Conservation (phyloP, 2,797 vertebrate species). For the Merluccius polli region DNA sequence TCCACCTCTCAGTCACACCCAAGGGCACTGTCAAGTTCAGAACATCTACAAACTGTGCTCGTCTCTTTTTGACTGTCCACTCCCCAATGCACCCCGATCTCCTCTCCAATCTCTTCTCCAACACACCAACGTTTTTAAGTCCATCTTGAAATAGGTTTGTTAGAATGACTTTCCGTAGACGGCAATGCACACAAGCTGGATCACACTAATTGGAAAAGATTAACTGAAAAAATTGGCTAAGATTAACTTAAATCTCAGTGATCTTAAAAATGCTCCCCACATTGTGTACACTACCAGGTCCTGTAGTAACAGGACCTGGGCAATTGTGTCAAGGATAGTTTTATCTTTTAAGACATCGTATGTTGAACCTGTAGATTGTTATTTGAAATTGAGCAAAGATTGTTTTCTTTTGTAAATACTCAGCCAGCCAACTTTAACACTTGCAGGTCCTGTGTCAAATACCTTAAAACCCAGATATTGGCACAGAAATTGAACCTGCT, state of each 20-base stretch:
- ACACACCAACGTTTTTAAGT: not conserved
- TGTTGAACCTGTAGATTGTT: not conserved
- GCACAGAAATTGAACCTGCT: conserved; percentile 24
- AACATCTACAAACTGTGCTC: not conserved
- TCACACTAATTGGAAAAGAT: not conserved
- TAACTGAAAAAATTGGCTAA: not conserved
- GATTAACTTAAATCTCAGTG: not conserved
- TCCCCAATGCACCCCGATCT: not conserved
- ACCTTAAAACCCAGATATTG: conserved; percentile 15
- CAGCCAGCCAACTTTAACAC: not conserved
- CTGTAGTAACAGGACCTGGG: not conserved
- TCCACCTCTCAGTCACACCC: conserved; percentile 39
- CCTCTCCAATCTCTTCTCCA: conserved; percentile 32
- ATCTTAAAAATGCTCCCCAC: not conserved
- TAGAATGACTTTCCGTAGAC: conserved; percentile 1
- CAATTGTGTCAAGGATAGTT: not conserved
- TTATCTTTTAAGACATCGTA: not conserved
- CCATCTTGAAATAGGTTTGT: not conserved
- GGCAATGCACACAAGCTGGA: conserved; percentile 16
- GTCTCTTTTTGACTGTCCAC: not conserved
- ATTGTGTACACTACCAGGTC: not conserved
- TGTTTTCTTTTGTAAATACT: not conserved
- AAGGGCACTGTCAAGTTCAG: conserved; percentile 21
- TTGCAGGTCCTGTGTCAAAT: not conserved
- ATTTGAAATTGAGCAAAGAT: not conserved